Evolutionary conservation across 2,888 invertebrate species (phyloP).

Genomic region (Cristatella mucedo): DNA sequence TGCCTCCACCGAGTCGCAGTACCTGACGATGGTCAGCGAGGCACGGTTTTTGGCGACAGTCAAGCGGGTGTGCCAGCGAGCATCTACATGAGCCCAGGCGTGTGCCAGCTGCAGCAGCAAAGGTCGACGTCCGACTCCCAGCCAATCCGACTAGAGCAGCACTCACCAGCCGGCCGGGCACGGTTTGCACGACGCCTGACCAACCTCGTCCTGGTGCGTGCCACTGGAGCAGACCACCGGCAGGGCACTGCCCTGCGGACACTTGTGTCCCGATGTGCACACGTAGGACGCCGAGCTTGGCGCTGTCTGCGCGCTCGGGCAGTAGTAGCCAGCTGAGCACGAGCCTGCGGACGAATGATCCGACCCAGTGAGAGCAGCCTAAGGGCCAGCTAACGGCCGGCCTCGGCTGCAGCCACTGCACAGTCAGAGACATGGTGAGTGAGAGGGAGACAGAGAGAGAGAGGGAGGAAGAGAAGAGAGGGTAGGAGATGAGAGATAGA

Average conservation of each 20-base stretch:
- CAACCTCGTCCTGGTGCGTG: slow-evolving; percentile 24
- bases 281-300: slow-evolving; percentile 43
- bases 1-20: slow-evolving; percentile 25
- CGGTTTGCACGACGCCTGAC: slow-evolving; percentile 20
- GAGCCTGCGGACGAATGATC: slow-evolving; percentile 22
- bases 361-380: too few species aligned
- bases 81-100: too few species aligned
- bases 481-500: too few species aligned
- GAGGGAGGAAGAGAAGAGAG: too few species aligned
- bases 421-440: too few species aligned
- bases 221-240: slow-evolving; percentile 26
- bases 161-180: slow-evolving; percentile 29
- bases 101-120: neutral
- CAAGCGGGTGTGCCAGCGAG: too few species aligned
- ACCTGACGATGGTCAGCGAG: slow-evolving; percentile 15
- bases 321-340: slow-evolving; percentile 45
- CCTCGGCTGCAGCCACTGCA: too few species aligned
- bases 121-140: neutral
- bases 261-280: slow-evolving; percentile 21
- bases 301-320: slow-evolving; percentile 78
- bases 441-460: too few species aligned
- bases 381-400: too few species aligned
- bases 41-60: too few species aligned
- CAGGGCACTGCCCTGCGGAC: slow-evolving; percentile 19
- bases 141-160: neutral